phyloP scores from a whole-genome alignment of 2,888 invertebrate species.

The Euproctis similis region DNA sequence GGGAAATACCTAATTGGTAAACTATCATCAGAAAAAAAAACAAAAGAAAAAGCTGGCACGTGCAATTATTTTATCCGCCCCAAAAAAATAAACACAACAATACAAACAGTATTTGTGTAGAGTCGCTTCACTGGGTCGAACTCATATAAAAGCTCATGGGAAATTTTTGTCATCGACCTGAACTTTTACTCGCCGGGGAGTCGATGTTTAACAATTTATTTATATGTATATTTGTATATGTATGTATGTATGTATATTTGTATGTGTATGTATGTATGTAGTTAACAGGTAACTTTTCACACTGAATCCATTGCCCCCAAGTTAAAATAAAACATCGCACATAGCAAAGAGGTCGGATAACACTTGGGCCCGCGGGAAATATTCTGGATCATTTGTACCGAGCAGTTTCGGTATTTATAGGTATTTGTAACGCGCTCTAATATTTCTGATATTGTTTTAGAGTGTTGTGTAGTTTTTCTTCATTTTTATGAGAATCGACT shows the following conservation, averaged over 20 bases:
- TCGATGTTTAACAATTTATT: slow-evolving; percentile 29
- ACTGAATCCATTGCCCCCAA: slow-evolving; percentile 15
- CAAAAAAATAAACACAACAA: too few relatives aligned
- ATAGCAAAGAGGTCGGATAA: slow-evolving; percentile 21
- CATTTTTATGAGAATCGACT: too few relatives aligned
- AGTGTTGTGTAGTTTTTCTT: too few relatives aligned
- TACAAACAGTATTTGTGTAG: neutral
- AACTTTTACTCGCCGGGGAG: slow-evolving; percentile 27
- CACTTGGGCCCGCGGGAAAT: slow-evolving; percentile 34
- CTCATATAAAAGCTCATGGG: slow-evolving; percentile 29
- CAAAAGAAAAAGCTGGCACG: too few relatives aligned
- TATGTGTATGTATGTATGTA: slow-evolving; percentile 28
- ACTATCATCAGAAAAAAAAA: too few relatives aligned
- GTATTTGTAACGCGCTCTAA: too few relatives aligned
- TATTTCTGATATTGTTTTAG: too few relatives aligned
- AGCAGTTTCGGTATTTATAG: slow-evolving; percentile 35
- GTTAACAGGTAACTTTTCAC: slow-evolving; percentile 29
- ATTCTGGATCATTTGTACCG: slow-evolving; percentile 46
- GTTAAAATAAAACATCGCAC: slow-evolving; percentile 37
- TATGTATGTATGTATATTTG: too few relatives aligned
- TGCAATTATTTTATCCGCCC: too few relatives aligned
- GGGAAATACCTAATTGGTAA: too few relatives aligned
- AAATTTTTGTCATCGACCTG: slow-evolving; percentile 35
- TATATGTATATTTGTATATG: too few relatives aligned
- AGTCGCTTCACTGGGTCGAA: slow-evolving; percentile 14